These are phyloP conservation scores for Lipotes vexillifer DNA, from an alignment of 2,113 vertebrate species.

Conservation along the genomic window DNA sequence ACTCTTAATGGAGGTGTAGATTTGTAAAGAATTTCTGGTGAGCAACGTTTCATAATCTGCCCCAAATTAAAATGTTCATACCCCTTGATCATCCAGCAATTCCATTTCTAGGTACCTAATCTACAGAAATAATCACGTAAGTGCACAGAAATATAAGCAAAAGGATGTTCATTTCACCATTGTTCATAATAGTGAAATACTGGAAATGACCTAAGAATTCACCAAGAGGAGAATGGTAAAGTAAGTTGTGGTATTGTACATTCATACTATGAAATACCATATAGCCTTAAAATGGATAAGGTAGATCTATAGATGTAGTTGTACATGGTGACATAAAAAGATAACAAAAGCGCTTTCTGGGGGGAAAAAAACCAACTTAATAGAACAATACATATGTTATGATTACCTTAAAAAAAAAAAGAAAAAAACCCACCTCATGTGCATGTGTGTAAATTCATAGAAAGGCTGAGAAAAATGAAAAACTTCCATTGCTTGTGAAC, in stretches of 20 bases:
- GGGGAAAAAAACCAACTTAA: background rate
- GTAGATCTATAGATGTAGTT: background rate
- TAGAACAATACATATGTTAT: background rate
- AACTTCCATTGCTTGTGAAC: background rate
- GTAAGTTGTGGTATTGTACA: background rate
- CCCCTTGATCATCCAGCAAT: background rate
- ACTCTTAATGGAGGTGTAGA: background rate
- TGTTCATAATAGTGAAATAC: conserved; percentile 2
- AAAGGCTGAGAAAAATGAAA: background rate
- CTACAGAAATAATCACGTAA: conserved; percentile 11
- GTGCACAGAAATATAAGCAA: background rate
- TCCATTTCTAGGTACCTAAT: background rate
- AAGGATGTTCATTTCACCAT: background rate
- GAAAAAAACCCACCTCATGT: background rate
- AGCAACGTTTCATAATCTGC: background rate
- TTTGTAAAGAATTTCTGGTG: conserved; percentile 27
- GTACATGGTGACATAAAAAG: background rate
- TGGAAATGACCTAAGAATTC: background rate
- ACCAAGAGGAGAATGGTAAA: background rate
- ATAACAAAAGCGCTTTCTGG: background rate
- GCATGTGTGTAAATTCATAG: background rate
- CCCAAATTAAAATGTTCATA: background rate
- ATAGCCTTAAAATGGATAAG: background rate
- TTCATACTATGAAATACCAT: background rate
- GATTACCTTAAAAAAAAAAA: background rate